Conservation (phyloP, 35 echinoderm and acorn worm species). For the Nesometra sesokonis region DNA sequence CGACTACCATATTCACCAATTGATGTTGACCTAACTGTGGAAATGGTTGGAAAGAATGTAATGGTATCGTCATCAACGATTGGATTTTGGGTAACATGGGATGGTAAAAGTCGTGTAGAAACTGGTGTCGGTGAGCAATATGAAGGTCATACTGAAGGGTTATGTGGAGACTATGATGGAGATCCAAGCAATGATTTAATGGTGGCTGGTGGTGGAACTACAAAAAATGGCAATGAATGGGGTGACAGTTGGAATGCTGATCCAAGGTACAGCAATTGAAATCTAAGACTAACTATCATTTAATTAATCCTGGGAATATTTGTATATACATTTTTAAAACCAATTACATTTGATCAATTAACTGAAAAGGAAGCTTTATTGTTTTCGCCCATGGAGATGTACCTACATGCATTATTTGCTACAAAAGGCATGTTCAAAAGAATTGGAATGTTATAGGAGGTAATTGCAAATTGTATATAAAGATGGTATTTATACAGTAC, state of each 20-base stretch:
- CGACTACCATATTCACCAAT: not conserved
- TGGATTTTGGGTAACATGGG: slow-evolving; percentile 14
- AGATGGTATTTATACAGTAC: no score
- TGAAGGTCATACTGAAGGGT: not conserved
- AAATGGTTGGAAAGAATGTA: not conserved
- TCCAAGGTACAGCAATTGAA: not conserved
- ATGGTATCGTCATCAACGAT: not conserved
- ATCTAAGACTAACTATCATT: no score
- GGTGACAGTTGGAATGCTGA: not conserved
- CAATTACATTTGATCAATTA: no score
- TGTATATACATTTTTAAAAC: no score
- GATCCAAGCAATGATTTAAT: not conserved
- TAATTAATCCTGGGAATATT: no score
- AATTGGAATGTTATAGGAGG: no score
- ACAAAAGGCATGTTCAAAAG: no score
- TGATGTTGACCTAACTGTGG: not conserved
- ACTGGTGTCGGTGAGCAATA: not conserved
- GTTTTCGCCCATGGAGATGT: no score
- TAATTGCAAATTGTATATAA: no score
- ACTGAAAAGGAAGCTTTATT: no score
- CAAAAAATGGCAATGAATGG: not conserved
- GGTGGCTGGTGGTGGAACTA: not conserved
- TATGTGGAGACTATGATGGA: not conserved
- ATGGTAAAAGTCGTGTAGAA: not conserved
- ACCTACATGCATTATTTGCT: no score